Percentiles rank a stretch among this genome's conserved stretches.
Evolutionary conservation across 2,888 invertebrate genomes (phyloP).

Genomic region (Coelogynopora nodosa): DNA sequence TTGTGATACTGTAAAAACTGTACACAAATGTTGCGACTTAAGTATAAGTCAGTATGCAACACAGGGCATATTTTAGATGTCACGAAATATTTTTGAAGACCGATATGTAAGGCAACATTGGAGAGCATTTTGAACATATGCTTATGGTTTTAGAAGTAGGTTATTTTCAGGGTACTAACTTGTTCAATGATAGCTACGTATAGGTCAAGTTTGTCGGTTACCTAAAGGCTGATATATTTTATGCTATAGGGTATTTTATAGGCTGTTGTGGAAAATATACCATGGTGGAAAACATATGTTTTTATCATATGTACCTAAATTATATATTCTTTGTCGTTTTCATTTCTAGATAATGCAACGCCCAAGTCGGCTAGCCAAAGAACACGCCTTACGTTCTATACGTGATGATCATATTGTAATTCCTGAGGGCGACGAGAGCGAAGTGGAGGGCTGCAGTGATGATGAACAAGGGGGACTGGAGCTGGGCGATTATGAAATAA

Average conservation of each 20-base stretch:
- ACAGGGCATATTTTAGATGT: not conserved
- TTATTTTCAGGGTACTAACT: too few relatives aligned
- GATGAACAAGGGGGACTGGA: not conserved
- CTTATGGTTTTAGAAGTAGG: too few relatives aligned
- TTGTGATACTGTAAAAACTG: not conserved
- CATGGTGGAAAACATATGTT: too few relatives aligned
- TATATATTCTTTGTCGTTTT: not conserved
- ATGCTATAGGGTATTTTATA: too few relatives aligned
- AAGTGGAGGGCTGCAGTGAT: not conserved
- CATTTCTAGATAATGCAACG: not conserved
- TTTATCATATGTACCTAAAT: not conserved
- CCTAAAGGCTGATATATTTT: too few relatives aligned
- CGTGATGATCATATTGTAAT: not conserved
- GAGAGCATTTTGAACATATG: too few relatives aligned
- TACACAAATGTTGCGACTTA: not conserved
- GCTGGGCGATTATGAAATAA: not conserved
- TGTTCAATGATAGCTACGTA: too few relatives aligned
- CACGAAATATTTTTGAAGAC: too few relatives aligned
- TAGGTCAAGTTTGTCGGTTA: too few relatives aligned
- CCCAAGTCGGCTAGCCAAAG: not conserved
- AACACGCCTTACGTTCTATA: not conserved
- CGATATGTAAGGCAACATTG: too few relatives aligned
- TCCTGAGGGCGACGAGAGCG: not conserved
- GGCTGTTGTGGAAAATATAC: too few relatives aligned
- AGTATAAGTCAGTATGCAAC: not conserved